Evolutionary conservation across 2,888 invertebrate species (phyloP), one percentile per base, ranked within the genome.

Genomic region (Notodonta ziczac): DNA sequence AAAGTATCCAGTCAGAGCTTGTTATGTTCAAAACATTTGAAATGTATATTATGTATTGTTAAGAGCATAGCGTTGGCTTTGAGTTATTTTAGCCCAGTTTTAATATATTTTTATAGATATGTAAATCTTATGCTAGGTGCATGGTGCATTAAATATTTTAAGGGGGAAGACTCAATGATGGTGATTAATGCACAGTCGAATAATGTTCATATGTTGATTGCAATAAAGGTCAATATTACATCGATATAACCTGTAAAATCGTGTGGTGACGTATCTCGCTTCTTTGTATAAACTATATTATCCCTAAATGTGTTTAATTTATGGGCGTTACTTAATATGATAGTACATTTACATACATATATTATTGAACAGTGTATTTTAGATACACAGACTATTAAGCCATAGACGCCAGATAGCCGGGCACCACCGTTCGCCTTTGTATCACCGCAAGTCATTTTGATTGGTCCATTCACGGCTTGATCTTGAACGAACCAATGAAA

Each of bases 291-390:
- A 10, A 51, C 10, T 24, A 9, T 51, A 10, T 51, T 51, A 51
- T 13, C 9, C 24, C 24, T 50, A 60, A 63, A 60, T 65, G 67
- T 74, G 69, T 67, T 66, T 70, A 69, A 64, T 63, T 64, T 63
- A 59, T 67, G 70, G 59, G 56, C 57, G 69, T 73, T 74, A 77
- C 73, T 73, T 70, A 74, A 69, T 68, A 63, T 66, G 63, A 62
- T 63, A 75, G 63, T 67, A 73, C 61, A 70, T 66, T 74, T 69
- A 70, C 69, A 50, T 77, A 67, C 62, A 70, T 50, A 16, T 46
- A 42, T 10, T 72, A 69, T 72, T 69, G 69, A 74, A 75, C 72
- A 69, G 62, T 69, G 69, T 68, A 70, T 69, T 73, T 75, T 77
- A 76, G 65, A 73, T 55, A 40, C 9, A 10, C 24, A 24, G 1